phyloP scores from a whole-genome alignment of 1,140 invertebrate genomes.

The Luehdorfia chinensis region DNA sequence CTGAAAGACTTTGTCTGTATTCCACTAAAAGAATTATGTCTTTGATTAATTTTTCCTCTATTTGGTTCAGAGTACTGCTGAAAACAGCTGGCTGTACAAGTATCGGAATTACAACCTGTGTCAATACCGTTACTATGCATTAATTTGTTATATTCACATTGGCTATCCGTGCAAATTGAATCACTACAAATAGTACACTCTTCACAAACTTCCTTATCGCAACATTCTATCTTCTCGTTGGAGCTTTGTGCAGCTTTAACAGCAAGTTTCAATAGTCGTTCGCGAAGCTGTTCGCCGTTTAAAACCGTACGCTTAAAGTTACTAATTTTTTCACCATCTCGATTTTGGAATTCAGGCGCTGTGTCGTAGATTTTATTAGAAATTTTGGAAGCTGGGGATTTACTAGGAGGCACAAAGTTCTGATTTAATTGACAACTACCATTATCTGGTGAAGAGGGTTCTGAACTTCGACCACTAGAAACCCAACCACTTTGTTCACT shows the following conservation, averaged over 20 bases:
- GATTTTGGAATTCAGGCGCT: conserved; percentile 30
- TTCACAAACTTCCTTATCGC: conserved; percentile 72
- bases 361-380: conserved; percentile 45
- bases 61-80: conserved; percentile 46
- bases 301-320: conserved; percentile 73
- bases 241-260: conserved; percentile 69
- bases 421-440: conserved; percentile 70
- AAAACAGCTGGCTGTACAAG: conserved; percentile 59
- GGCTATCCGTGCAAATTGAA: conserved; percentile 70
- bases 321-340: conserved; percentile 56
- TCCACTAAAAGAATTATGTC: conserved; percentile 74
- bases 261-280: conserved; percentile 78
- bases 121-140: conserved; percentile 66
- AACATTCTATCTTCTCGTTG: conserved; percentile 72
- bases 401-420: conserved; percentile 42
- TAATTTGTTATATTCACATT: conserved; percentile 71
- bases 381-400: conserved; percentile 34
- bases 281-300: conserved; percentile 79
- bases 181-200: conserved; percentile 73
- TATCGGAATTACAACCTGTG: conserved; percentile 67
- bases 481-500: conserved; percentile 89
- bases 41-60: conserved; percentile 50
- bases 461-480: conserved; percentile 82
- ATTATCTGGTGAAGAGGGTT: conserved; percentile 77
- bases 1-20: conserved; percentile 59